A percentile compares a stretch with the other conserved stretches of the same genome.
phyloP scores from a whole-genome alignment of 2,888 invertebrate species.

The Candidula unifasciata region DNA sequence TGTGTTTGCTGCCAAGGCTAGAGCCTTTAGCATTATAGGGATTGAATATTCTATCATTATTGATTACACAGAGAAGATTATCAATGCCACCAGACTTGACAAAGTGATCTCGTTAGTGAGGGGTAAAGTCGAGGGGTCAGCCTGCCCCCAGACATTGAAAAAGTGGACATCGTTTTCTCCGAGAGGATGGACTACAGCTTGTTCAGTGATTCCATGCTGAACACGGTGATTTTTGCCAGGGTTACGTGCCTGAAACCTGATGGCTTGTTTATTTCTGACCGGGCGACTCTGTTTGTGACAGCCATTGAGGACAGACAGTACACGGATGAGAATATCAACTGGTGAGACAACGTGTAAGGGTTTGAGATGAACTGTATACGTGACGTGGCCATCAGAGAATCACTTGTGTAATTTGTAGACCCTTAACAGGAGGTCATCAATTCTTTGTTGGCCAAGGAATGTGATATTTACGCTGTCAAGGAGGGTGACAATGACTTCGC shows the following conservation, averaged over 20 bases:
- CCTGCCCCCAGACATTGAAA: constrained; percentile 91
- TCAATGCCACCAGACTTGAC: constrained; percentile 83
- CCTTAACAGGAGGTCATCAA: constrained; percentile 98
- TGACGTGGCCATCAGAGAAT: constrained; percentile 98
- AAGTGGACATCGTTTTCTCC: constrained; percentile 93
- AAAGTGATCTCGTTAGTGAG: constrained; percentile 78
- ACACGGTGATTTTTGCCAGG: constrained; percentile 97
- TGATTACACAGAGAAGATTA: constrained; percentile 96
- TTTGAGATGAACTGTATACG: constrained; percentile 99
- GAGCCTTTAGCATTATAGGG: no score
- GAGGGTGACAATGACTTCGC: constrained; percentile 88
- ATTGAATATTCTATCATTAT: constrained; percentile 99
- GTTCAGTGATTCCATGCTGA: constrained; percentile 99
- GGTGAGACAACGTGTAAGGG: constrained; percentile 99
- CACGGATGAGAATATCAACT: constrained; percentile 99
- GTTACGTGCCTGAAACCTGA: constrained; percentile 97
- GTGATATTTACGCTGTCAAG: constrained; percentile 96
- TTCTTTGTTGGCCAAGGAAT: constrained; percentile 90
- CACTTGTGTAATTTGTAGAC: constrained; percentile 98
- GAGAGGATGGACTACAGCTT: constrained; percentile 92
- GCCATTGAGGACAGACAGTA: no score
- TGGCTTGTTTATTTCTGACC: constrained; percentile 93
- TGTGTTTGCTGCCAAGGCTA: no score
- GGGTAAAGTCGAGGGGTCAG: constrained; percentile 91
- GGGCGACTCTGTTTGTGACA: constrained; percentile 95